Evolutionary conservation across 1,140 invertebrate species (phyloP).

Genomic region (Triops cancriformis): DNA sequence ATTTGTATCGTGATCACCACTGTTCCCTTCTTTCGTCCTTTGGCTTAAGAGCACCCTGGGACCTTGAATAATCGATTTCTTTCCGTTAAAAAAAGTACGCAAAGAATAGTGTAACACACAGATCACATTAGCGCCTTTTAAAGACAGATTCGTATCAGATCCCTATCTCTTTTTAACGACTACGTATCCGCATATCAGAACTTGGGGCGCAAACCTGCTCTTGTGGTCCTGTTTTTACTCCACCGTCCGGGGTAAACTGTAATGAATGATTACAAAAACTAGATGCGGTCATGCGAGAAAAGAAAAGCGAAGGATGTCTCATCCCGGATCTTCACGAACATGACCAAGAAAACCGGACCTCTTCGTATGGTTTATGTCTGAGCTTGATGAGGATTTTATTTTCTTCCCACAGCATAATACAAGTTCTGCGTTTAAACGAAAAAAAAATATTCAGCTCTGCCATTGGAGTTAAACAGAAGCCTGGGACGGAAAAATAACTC

Average conservation of each 20-base stretch:
- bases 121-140: not conserved
- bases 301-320: not conserved
- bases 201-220: not conserved
- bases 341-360: not conserved
- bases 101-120: not conserved
- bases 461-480: not conserved
- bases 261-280: conserved; percentile 11
- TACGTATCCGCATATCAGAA: not conserved
- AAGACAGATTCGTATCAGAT: not conserved
- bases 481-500: not conserved
- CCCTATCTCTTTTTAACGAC: not conserved
- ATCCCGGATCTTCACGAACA: conserved; percentile 12
- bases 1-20: not conserved
- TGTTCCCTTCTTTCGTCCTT: not conserved
- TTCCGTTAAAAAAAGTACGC: not conserved
- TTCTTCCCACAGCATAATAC: not conserved
- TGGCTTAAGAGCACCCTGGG: not conserved
- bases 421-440: not conserved
- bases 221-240: not conserved
- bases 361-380: not conserved
- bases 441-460: not conserved
- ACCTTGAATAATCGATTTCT: not conserved
- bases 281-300: not conserved
- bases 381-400: not conserved
- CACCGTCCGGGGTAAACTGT: not conserved